phyloP scores from a whole-genome alignment of 2,113 vertebrate species.

The Corythaeola cristata region DNA sequence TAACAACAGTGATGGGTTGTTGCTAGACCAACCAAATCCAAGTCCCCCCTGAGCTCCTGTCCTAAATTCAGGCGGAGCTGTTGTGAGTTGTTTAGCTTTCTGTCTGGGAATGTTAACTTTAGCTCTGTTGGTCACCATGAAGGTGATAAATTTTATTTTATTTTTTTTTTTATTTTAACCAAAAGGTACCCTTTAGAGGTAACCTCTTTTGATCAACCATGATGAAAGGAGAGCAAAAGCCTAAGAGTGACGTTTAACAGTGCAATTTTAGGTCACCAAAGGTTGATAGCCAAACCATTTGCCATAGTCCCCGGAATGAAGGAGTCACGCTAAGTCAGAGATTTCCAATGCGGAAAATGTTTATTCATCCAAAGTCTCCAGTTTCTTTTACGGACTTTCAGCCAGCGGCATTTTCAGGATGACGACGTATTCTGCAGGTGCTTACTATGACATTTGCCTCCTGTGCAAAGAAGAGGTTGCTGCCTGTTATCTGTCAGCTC shows the following conservation, averaged over 20 bases:
- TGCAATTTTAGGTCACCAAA: background rate
- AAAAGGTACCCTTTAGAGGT: background rate
- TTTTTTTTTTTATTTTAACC: background rate
- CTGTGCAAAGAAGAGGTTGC: background rate
- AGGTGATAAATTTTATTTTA: background rate
- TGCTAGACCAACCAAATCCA: background rate
- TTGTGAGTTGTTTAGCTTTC: background rate
- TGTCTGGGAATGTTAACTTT: background rate
- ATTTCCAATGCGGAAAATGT: background rate
- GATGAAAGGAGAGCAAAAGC: background rate
- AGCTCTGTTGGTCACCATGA: background rate
- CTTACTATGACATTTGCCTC: background rate
- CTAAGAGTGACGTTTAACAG: background rate
- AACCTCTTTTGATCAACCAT: background rate
- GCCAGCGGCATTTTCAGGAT: conserved; percentile 7
- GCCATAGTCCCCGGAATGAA: background rate
- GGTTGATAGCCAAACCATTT: background rate
- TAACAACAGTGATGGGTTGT: rapidly evolving
- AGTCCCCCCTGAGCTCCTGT: background rate
- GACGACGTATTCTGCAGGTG: background rate
- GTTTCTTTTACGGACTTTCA: background rate
- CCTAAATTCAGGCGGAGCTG: background rate
- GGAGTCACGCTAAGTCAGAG: background rate
- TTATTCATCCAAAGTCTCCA: background rate
- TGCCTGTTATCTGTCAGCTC: conserved; percentile 26